phyloP scores from a whole-genome alignment of 2,113 vertebrate species.

The Telmatochromis sp. region DNA sequence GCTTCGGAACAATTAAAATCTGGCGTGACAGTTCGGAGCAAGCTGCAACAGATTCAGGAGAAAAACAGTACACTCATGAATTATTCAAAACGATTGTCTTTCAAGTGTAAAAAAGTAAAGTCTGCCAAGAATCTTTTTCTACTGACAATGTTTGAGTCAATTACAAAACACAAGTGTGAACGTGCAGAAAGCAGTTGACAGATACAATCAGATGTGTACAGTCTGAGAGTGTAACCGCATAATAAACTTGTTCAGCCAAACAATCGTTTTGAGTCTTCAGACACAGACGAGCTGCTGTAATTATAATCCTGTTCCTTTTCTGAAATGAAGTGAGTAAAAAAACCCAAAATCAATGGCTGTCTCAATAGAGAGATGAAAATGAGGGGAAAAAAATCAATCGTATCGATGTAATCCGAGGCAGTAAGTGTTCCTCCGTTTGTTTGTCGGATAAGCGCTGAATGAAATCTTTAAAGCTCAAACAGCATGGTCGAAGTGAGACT shows the following conservation, averaged over 20 bases:
- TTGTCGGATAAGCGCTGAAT: not conserved
- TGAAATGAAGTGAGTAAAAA: conserved; percentile 3
- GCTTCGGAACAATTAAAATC: conserved; percentile 38
- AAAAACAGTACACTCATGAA: conserved; percentile 35
- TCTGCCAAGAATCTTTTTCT: conserved; percentile 13
- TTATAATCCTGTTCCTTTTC: conserved; percentile 20
- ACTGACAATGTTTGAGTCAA: conserved; percentile 8
- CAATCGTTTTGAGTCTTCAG: not conserved
- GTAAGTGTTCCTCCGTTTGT: conserved; percentile 13
- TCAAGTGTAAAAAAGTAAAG: conserved; percentile 26
- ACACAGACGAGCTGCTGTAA: not conserved
- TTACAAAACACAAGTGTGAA: not conserved
- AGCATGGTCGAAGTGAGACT: not conserved
- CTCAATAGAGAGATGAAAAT: conserved; percentile 39
- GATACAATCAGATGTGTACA: not conserved
- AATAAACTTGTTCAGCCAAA: not conserved
- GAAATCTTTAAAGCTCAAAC: conserved; percentile 2
- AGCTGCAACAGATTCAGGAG: conserved; percentile 10
- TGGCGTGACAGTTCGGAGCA: conserved; percentile 2
- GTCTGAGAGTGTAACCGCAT: not conserved
- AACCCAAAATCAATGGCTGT: not conserved
- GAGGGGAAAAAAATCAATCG: not conserved
- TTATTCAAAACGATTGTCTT: conserved; percentile 36
- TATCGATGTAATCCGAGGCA: conserved; percentile 28
- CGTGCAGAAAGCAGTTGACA: not conserved